These are phyloP conservation scores for Amblyornis subalaris DNA, from an alignment of 2,113 vertebrate species.

Conservation along the genomic window DNA sequence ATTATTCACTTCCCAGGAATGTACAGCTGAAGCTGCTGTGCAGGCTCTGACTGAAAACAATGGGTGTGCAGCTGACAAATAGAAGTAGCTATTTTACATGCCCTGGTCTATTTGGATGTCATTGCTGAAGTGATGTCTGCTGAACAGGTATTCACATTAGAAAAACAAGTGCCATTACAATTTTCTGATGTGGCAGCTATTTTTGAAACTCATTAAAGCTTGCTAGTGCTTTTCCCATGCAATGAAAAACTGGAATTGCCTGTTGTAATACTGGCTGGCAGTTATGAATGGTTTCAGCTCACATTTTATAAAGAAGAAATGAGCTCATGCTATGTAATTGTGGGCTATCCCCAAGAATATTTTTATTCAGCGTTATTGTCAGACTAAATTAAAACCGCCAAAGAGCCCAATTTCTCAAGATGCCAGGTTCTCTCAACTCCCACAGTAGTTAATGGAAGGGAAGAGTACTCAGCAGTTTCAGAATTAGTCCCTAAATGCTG, in stretches of 20 bases:
- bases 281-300: conserved; percentile 57
- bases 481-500: neutral
- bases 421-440: conserved; percentile 25
- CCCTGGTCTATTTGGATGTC: conserved; percentile 38
- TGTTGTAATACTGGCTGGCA: conserved; percentile 50
- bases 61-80: conserved; percentile 63
- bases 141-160: conserved; percentile 57
- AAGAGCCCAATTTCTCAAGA: conserved; percentile 37
- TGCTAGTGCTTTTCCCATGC: conserved; percentile 47
- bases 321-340: conserved; percentile 60
- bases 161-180: conserved; percentile 48
- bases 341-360: conserved; percentile 55
- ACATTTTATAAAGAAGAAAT: conserved; percentile 59
- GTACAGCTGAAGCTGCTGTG: conserved; percentile 68
- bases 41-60: conserved; percentile 67
- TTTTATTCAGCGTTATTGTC: conserved; percentile 50
- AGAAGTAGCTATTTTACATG: conserved; percentile 53
- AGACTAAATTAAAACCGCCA: conserved; percentile 47
- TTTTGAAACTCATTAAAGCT: conserved; percentile 53
- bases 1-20: conserved; percentile 82
- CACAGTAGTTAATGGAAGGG: conserved; percentile 4
- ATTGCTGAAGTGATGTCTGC: conserved; percentile 55
- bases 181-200: conserved; percentile 60
- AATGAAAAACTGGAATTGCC: conserved; percentile 55
- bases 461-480: conserved; percentile 26